Conservation (phyloP, 2,797 vertebrate genomes). For the Tamandua tetradactyla region DNA sequence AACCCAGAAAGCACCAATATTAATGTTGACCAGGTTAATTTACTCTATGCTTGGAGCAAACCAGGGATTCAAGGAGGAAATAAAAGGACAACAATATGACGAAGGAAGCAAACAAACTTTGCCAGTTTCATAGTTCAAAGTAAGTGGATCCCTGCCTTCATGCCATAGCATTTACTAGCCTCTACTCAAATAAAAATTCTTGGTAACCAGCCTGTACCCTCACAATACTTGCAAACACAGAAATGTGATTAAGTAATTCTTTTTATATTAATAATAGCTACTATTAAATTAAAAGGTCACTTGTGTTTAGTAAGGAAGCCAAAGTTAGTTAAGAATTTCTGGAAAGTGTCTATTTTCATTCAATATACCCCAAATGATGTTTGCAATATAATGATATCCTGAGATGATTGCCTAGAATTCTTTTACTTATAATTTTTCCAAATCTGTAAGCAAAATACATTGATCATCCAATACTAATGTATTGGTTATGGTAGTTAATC, state of each 20-base stretch:
- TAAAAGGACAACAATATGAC: neutral
- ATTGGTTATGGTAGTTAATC: slow-evolving; percentile 67
- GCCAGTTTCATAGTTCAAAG: neutral
- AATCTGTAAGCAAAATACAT: slow-evolving; percentile 66
- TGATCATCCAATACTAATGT: slow-evolving; percentile 57
- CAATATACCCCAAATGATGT: slow-evolving; percentile 64
- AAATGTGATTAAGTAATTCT: neutral
- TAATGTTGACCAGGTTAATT: neutral
- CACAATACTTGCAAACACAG: neutral
- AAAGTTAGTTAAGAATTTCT: slow-evolving; percentile 55
- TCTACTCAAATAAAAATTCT: neutral
- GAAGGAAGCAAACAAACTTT: neutral
- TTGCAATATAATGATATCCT: slow-evolving; percentile 13
- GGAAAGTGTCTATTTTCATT: slow-evolving; percentile 61
- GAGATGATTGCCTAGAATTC: slow-evolving; percentile 61
- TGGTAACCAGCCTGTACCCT: neutral
- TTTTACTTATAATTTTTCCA: slow-evolving; percentile 60
- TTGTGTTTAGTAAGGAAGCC: slow-evolving; percentile 47
- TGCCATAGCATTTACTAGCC: neutral
- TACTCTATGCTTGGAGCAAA: neutral
- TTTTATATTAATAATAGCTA: neutral
- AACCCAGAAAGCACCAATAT: neutral
- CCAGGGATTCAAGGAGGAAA: neutral
- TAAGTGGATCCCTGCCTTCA: neutral
- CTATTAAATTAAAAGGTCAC: neutral